Base-by-base conservation (phyloP, 1,140 invertebrate species). In the Orchesella cincta region DNA sequence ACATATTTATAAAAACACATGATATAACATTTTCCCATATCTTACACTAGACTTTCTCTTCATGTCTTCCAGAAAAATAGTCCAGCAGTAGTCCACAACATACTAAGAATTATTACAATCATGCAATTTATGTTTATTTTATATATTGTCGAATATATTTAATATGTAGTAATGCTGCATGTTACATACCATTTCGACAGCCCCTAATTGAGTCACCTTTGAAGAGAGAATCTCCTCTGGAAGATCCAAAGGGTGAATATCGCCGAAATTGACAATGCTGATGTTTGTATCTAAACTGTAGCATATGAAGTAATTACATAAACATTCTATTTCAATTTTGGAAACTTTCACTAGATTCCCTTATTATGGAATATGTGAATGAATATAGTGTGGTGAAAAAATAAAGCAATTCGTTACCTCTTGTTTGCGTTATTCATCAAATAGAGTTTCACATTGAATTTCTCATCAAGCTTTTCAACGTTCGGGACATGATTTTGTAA, bases 401-500 rank as follows among this genome's bases (percentile, higher is more conserved):
- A n/a, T n/a, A n/a, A n/a, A n/a, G n/a, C n/a, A n/a, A n/a, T n/a
- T n/a, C n/a, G 39, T 8, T 57, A 57, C 54, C 23, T 57, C 54
- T 26, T 57, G 12, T 23, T 57, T 18, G 54, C 54, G 5, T 16
- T 5, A 8, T 16, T 23, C 5, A 18, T 16, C 54, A 57, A 23
- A 57, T 57, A 5, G 26, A 57, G 12, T 16, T 57, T 5, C 23
- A 26, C 12, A 23, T 57, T 57, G 23, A 14, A 57, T 23, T 57
- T 57, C 26, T 57, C 54, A 5, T 57, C 54, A 12, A 57, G 23
- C 54, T 5, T 16, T 57, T 57, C 14, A 8, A 23, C 12, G 5
- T 57, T 57, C 26, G 54, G 54, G 54, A 57, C n/a, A 57, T 57
- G 54, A 26, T 57, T 57, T 57, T 57, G 54, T 23, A 57, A 18